Conservation (phyloP, 2,888 invertebrate genomes). For the Syrista parreyssii region DNA sequence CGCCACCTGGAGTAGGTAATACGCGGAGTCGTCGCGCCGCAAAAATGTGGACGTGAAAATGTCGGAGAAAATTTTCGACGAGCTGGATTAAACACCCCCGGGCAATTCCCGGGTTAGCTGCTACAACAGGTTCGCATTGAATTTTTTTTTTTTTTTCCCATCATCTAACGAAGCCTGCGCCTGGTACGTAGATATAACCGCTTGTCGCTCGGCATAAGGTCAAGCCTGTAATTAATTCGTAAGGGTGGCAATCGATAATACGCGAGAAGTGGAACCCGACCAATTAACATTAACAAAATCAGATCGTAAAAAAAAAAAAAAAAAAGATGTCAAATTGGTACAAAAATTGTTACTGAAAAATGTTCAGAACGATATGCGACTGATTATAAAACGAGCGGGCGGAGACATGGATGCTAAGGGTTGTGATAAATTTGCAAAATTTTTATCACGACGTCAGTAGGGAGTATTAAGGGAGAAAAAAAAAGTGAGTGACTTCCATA, state of each 20-base stretch:
- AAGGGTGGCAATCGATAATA: neutral
- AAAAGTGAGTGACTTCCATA: neutral
- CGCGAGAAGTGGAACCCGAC: neutral
- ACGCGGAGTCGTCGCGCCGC: conserved; percentile 33
- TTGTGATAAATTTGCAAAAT: neutral
- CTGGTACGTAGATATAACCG: neutral
- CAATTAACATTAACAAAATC: neutral
- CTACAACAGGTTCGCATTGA: neutral
- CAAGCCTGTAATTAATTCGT: neutral
- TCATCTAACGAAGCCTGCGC: neutral
- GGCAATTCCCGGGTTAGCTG: neutral
- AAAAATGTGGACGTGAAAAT: conserved; percentile 40
- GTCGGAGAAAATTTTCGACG: neutral
- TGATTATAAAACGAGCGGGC: neutral
- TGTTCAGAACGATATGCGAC: neutral
- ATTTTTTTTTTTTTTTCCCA: neutral
- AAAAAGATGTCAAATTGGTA: neutral
- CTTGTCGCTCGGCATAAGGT: neutral
- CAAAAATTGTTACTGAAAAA: neutral
- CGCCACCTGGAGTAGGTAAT: neutral
- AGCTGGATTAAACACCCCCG: neutral
- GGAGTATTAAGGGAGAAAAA: neutral
- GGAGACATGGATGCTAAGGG: neutral
- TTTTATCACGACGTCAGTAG: neutral
- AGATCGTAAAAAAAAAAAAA: neutral